Percentiles rank a stretch among this genome's conserved stretches.
These are phyloP conservation scores for Zelleria hepariella DNA, from an alignment of 2,888 invertebrate genomes.

Conservation along the genomic window DNA sequence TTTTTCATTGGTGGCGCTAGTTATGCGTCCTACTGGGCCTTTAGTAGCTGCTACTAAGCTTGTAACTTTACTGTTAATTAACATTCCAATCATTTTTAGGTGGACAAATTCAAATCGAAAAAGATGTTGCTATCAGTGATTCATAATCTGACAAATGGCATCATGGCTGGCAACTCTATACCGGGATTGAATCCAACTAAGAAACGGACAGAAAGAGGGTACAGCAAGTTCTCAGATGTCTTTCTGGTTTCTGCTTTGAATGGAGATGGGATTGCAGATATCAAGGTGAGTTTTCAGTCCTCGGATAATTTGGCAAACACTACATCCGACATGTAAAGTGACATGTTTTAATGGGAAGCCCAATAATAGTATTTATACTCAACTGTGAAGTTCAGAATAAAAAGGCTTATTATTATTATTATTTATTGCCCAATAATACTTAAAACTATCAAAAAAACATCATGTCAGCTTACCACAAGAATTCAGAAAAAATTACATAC, in stretches of 20 bases:
- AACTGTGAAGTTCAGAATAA: too few species aligned
- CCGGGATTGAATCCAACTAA: constrained; percentile 34
- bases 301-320: background rate
- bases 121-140: constrained; percentile 81
- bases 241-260: constrained; percentile 93
- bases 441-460: too few species aligned
- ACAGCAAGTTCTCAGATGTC: constrained; percentile 81
- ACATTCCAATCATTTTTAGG: constrained; percentile 44
- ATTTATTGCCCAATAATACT: too few species aligned
- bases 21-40: too few species aligned
- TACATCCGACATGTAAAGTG: too few species aligned
- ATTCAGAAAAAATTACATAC: too few species aligned
- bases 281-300: constrained; percentile 70
- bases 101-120: constrained; percentile 80
- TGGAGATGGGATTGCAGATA: constrained; percentile 80
- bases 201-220: constrained; percentile 29
- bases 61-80: background rate
- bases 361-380: too few species aligned
- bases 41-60: too few species aligned
- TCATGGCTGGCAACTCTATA: constrained; percentile 54
- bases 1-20: too few species aligned
- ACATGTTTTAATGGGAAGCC: too few species aligned
- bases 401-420: too few species aligned
- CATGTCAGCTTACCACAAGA: too few species aligned
- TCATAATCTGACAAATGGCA: constrained; percentile 76